Conservation (phyloP, 2,888 invertebrate genomes). For the Apamea crenata region DNA sequence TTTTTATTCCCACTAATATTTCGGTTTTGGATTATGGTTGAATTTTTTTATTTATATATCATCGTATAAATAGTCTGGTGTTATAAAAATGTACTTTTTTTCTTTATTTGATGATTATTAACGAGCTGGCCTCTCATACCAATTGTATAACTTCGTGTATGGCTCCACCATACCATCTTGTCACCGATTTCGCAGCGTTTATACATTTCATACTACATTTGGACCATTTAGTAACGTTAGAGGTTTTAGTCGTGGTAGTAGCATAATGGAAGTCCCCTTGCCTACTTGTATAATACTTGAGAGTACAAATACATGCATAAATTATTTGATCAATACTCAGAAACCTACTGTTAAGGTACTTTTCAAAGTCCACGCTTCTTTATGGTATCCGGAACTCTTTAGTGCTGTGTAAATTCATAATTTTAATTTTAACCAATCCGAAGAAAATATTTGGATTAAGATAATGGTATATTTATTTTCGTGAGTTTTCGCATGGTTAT, state of each 20-base stretch:
- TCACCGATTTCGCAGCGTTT: conserved; percentile 65
- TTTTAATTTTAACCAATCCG: background rate
- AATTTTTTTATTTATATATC: conserved; percentile 63
- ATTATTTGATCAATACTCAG: conserved; percentile 72
- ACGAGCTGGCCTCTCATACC: conserved; percentile 80
- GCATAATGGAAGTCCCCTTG: conserved; percentile 71
- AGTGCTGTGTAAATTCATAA: background rate
- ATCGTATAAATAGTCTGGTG: conserved; percentile 63
- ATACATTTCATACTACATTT: conserved; percentile 78
- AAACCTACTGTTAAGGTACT: conserved; percentile 59
- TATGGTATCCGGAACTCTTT: conserved; percentile 22
- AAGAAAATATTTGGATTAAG: background rate
- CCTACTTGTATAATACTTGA: conserved; percentile 77
- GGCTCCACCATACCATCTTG: conserved; percentile 62
- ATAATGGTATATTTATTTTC: background rate
- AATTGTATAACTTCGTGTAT: conserved; percentile 70
- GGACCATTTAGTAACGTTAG: conserved; percentile 86
- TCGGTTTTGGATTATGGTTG: conserved; percentile 83
- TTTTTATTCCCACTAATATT: conserved; percentile 66
- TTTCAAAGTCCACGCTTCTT: conserved; percentile 35
- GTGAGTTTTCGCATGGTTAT: background rate
- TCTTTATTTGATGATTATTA: conserved; percentile 72
- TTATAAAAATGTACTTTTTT: conserved; percentile 61
- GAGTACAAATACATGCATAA: conserved; percentile 81
- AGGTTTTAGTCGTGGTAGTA: conserved; percentile 75